Evolutionary conservation across 2,797 vertebrate genomes (phyloP).

Genomic region (Podargus strigoides): DNA sequence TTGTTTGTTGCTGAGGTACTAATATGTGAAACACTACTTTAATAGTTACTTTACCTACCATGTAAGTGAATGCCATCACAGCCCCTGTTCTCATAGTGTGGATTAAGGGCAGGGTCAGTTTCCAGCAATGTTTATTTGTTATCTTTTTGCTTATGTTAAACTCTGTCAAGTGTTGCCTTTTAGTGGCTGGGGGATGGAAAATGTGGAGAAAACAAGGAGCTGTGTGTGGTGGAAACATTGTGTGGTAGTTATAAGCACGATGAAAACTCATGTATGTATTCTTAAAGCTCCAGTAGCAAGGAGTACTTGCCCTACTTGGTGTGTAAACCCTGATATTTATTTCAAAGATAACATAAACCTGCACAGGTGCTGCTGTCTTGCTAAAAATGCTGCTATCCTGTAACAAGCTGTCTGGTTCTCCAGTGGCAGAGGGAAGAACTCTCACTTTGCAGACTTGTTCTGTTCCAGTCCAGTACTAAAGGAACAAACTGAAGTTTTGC

Average conservation of each 20-base stretch:
- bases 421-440: neutral
- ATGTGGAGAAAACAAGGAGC: neutral
- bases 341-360: neutral
- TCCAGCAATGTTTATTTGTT: neutral
- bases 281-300: neutral
- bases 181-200: neutral
- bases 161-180: neutral
- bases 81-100: neutral
- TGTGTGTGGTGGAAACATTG: neutral
- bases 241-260: neutral
- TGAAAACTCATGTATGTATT: neutral
- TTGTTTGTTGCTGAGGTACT: neutral
- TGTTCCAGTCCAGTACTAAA: neutral
- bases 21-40: neutral
- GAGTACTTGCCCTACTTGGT: neutral
- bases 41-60: rapidly evolving
- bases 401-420: neutral
- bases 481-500: neutral
- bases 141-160: neutral
- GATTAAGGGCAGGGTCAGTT: neutral
- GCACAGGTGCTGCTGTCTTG: neutral
- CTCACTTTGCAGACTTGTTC: neutral
- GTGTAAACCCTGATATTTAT: neutral
- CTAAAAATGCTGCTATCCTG: neutral
- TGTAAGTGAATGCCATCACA: neutral